These are phyloP conservation scores for Geodia barretti DNA, from an alignment of 37 sponge, comb jelly and placozoan species.

Conservation along the genomic window DNA sequence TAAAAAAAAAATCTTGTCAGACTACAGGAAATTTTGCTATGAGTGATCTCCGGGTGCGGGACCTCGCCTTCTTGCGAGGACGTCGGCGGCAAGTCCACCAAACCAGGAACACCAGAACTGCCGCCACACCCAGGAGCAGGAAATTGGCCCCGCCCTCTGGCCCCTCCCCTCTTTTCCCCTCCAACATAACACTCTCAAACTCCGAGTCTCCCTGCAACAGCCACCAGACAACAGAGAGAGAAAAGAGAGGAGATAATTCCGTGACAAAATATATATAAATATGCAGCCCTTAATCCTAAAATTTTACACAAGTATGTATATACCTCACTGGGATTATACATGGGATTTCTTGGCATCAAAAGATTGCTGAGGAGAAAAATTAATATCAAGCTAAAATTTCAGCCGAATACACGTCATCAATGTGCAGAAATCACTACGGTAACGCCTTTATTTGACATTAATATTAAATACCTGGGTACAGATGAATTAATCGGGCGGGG, in stretches of 20 bases:
- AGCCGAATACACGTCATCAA: no score
- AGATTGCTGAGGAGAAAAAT: background rate
- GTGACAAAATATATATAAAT: no score
- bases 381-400: no score
- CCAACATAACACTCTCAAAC: background rate
- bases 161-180: background rate
- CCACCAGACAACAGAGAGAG: constrained; percentile 12
- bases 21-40: constrained; percentile 41
- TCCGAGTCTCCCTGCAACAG: background rate
- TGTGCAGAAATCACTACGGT: no score
- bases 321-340: constrained; percentile 2
- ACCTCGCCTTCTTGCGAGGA: background rate
- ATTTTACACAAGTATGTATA: no score
- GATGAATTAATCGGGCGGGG: constrained; percentile 76
- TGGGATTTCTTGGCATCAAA: constrained; percentile 8
- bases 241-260: background rate
- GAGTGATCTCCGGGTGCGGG: background rate
- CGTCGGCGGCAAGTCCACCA: constrained; percentile 42
- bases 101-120: constrained; percentile 1
- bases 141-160: constrained; percentile 2
- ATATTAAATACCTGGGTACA: background rate
- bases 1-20: no score
- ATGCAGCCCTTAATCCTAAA: no score
- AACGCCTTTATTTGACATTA: no score
- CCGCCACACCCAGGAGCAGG: background rate